Evolutionary conservation across 2,113 vertebrate genomes (phyloP).

Genomic region (Illadopsis cleaveri): DNA sequence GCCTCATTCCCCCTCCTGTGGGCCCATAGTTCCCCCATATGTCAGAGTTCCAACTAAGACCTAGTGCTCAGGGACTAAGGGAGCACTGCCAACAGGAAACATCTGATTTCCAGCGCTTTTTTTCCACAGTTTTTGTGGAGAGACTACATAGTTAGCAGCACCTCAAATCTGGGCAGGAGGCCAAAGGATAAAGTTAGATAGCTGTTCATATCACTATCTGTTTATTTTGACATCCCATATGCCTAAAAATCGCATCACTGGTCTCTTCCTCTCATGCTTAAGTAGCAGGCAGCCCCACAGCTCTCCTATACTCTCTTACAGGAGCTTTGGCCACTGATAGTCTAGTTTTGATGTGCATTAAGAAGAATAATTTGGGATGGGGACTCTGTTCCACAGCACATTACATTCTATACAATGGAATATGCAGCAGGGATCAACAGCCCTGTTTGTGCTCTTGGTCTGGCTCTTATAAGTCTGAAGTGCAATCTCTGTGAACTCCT

Average conservation of each 20-base stretch:
- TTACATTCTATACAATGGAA: background rate
- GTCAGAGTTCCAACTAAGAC: background rate
- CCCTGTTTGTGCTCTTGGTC: background rate
- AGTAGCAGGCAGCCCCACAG: background rate
- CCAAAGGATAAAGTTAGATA: background rate
- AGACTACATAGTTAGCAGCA: background rate
- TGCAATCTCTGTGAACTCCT: background rate
- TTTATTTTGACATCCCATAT: background rate
- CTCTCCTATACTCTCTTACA: background rate
- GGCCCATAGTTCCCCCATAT: rapidly evolving
- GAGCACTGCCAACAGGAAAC: background rate
- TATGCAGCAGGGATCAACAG: background rate
- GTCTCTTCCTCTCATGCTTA: background rate
- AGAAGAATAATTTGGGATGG: background rate
- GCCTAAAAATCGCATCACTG: background rate
- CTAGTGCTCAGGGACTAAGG: background rate
- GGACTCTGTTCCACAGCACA: background rate
- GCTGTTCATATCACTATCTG: background rate
- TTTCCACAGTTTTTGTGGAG: background rate
- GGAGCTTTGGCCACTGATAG: background rate
- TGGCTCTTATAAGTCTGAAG: background rate
- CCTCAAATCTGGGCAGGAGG: background rate
- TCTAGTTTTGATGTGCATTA: background rate
- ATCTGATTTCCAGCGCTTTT: background rate
- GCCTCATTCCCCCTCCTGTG: rapidly evolving